Base-by-base conservation (phyloP, 2,888 invertebrate genomes). In the Lasioglossum calceatum region DNA sequence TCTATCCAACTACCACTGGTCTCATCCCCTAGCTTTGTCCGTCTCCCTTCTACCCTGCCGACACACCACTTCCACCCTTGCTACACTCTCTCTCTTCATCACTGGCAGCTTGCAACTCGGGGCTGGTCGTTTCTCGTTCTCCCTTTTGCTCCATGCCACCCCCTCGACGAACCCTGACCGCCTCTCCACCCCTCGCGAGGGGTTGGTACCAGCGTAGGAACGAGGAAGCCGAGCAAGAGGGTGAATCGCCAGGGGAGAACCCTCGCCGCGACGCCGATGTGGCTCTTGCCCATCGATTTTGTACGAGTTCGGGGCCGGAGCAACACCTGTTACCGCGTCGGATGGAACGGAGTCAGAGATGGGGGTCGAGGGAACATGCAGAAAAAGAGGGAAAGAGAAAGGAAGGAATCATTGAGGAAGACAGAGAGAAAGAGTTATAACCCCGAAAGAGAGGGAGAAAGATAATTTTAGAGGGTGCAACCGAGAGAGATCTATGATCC, bases 291-390 rank as follows among this genome's bases (percentile, higher is more conserved):
- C 93, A 93, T 93, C 92, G 93, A 93, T 93, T 93, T 93, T 93
- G 91, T 91, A 90, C 86, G 92, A 90, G 92, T 92, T 92, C 90
- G 88, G 91, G 84, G 89, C 90, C 89, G 92, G 93, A 94, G 93
- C 93, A 94, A 94, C 94, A 94, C 94, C 94, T 94, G 94, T 94
- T 94, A 95, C 94, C 94, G 93, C 93, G 88, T 91, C 87, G 91
- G 88, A 90, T 89, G 92, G 88, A 75, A 85, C 72, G 76, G 75
- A 74, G 81, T 54, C 42, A 61, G 78, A 50, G 39, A 78, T 47
- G 23, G 64, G 50, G 42, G 47, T 36, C 50, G 36, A 54, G 44
- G 36, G 23, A n/a, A 71, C 39, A 54, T 54, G 54, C 54, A 54
- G 54, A 54, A n/a, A 54, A 54, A n/a, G 54, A n/a, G 23, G 8